Base-by-base conservation (phyloP, 1,140 invertebrate species). In the Drosophila lini region DNA sequence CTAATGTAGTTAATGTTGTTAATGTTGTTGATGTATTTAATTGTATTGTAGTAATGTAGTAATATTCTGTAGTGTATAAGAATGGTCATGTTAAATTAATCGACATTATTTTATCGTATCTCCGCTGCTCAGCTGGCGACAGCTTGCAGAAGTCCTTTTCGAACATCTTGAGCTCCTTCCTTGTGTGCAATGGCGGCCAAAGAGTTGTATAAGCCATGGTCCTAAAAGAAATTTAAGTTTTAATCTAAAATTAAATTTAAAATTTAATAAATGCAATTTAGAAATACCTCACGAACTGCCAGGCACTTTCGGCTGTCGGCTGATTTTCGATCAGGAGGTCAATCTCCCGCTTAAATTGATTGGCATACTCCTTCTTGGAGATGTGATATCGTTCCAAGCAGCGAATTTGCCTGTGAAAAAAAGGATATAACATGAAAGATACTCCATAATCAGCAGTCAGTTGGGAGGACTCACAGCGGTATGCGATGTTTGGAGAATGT, bases 131-230 rank as follows among this genome's bases (percentile, higher is more conserved):
- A 6, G 16, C 10, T 15, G 56, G 42, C 2, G 25, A 31, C 8
- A 79, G 57, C 25, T 67, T 58, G 40, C 69, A 79, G 41, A 79
- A 79, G 2, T 38, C 47, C 11, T 34, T 48, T 44, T 65, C 57
- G 16, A 67, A 74, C 9, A 41, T 40, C 25, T 67, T 55, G 9
- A 79, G 22, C 25, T 79, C 77, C 10, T 41, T 56, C 6, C 44
- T 50, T 22, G 75, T 65, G 8, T 79, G 77, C n/a, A 79, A 16
- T 3, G 77, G 77, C 2, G 77, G 77, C 77, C 77, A 79, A 13
- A 78, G 68, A 0, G 75, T 62, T 15, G 77, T 78, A 52, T 79
- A 79, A 1, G 42, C 15, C 67, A 79, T 65, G 3, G 50, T 65
- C 42, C 77, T 79, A 3, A 10, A 22, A 3, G 1, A 44, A 31